Conservation (phyloP, 1,140 invertebrate genomes). For the Macrostomum lignano region DNA sequence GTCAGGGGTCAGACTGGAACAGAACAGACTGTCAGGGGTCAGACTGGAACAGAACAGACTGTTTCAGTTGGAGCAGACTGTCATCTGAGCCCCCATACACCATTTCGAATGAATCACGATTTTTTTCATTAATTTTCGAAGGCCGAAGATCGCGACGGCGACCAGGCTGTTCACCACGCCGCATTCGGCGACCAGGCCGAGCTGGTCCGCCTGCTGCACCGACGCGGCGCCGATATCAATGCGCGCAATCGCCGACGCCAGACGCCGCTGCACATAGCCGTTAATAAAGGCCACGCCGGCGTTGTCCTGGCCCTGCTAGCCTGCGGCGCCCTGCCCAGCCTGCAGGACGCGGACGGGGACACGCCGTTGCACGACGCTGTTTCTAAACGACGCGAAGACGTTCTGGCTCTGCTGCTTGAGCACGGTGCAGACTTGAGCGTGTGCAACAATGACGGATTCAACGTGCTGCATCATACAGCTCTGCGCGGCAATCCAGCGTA, state of each 20-base stretch:
- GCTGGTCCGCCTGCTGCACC: constrained; percentile 21
- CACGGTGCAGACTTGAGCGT: constrained; percentile 46
- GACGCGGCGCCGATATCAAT: constrained; percentile 58
- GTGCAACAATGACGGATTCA: constrained; percentile 93
- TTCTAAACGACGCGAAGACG: constrained; percentile 80
- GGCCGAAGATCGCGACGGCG: constrained; percentile 63
- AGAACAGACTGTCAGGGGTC: too few species aligned
- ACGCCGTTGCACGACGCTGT: constrained; percentile 81
- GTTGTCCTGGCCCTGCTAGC: constrained; percentile 66
- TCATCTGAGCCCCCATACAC: too few species aligned
- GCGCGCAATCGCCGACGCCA: constrained; percentile 77
- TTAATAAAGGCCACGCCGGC: constrained; percentile 74
- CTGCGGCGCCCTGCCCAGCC: constrained; percentile 60
- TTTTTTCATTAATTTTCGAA: too few species aligned
- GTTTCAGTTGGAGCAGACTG: too few species aligned
- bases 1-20: too few species aligned
- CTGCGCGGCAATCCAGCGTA: constrained; percentile 76
- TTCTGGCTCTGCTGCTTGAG: constrained; percentile 62
- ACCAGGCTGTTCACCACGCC: constrained; percentile 76
- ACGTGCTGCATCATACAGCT: constrained; percentile 78
- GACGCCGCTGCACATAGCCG: constrained; percentile 76
- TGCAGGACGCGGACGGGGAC: constrained; percentile 80
- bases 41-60: too few species aligned
- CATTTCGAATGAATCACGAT: too few species aligned
- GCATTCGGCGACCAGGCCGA: constrained; percentile 45